These are phyloP conservation scores for Alloscopus bannaensis DNA, from an alignment of 2,888 invertebrate genomes.

Conservation along the genomic window DNA sequence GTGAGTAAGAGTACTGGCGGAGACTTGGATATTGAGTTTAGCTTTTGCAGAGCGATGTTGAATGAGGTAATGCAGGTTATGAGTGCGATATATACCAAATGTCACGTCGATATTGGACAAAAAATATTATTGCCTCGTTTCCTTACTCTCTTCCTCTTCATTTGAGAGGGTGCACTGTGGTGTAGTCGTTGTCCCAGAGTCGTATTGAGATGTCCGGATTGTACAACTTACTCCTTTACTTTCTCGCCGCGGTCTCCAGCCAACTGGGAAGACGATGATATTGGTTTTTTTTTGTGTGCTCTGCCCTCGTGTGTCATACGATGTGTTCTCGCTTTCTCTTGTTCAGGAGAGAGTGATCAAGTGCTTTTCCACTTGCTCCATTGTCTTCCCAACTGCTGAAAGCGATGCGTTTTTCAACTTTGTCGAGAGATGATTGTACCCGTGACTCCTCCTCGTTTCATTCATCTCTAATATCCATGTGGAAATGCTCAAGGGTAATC, in stretches of 20 bases:
- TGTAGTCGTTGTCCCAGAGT: background rate
- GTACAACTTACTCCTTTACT: slow-evolving; percentile 7
- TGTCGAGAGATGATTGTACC: slow-evolving; percentile 7
- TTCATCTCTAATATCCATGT: too few species aligned
- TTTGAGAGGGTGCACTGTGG: background rate
- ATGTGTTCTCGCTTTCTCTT: too few species aligned
- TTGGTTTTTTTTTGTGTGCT: slow-evolving; percentile 16
- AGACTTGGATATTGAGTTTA: too few species aligned
- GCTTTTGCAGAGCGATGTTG: too few species aligned
- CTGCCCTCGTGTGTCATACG: background rate
- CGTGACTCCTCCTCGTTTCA: slow-evolving; percentile 1
- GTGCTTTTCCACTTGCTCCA: slow-evolving; percentile 23
- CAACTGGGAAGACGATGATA: slow-evolving; percentile 32
- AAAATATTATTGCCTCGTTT: slow-evolving; percentile 46
- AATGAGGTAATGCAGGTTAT: slow-evolving; percentile 34
- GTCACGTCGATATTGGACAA: slow-evolving; percentile 46
- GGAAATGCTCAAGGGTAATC: too few species aligned
- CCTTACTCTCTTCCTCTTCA: slow-evolving; percentile 11
- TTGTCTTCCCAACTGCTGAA: slow-evolving; percentile 31
- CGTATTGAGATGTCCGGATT: slow-evolving; percentile 22
- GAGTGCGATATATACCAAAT: slow-evolving; percentile 38
- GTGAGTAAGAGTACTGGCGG: background rate
- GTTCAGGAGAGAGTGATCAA: too few species aligned
- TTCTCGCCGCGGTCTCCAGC: background rate
- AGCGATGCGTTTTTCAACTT: background rate